Percentiles rank a stretch among this genome's conserved stretches.
These are phyloP conservation scores for Asobara japonica DNA, from an alignment of 1,140 invertebrate genomes.

Conservation along the genomic window DNA sequence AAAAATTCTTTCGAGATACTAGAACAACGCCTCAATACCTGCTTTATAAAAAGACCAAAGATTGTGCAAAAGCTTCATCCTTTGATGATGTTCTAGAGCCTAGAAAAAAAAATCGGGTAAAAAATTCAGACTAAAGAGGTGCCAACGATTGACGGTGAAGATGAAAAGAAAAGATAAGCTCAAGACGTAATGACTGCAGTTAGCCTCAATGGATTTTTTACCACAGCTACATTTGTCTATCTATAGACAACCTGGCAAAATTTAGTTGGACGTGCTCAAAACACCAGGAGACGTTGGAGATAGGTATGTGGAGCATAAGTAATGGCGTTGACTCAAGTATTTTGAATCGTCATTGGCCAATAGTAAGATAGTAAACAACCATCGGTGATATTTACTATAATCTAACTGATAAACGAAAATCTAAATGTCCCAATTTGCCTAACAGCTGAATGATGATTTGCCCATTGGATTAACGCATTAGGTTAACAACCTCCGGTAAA, in stretches of 20 bases:
- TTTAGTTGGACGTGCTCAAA: background rate
- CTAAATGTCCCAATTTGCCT: background rate
- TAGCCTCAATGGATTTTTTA: constrained; percentile 35
- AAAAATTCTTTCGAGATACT: background rate
- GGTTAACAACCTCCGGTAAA: constrained; percentile 66
- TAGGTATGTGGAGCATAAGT: constrained; percentile 41
- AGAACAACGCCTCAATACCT: background rate
- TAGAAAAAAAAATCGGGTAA: background rate
- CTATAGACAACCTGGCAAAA: constrained; percentile 30
- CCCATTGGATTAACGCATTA: constrained; percentile 49
- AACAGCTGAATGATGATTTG: constrained; percentile 38
- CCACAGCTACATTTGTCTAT: constrained; percentile 21
- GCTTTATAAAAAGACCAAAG: background rate
- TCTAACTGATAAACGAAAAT: background rate
- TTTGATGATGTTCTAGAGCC: background rate
- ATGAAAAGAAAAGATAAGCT: background rate
- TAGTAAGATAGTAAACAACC: background rate
- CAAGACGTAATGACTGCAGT: background rate
- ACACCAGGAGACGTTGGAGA: constrained; percentile 24
- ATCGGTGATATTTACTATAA: too few species aligned
- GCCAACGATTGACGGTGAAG: too few species aligned
- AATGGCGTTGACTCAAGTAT: background rate
- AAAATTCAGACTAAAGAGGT: background rate
- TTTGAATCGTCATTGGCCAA: background rate
- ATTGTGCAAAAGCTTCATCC: background rate